phyloP scores from a whole-genome alignment of 2,797 vertebrate genomes.

The Argya squamiceps region DNA sequence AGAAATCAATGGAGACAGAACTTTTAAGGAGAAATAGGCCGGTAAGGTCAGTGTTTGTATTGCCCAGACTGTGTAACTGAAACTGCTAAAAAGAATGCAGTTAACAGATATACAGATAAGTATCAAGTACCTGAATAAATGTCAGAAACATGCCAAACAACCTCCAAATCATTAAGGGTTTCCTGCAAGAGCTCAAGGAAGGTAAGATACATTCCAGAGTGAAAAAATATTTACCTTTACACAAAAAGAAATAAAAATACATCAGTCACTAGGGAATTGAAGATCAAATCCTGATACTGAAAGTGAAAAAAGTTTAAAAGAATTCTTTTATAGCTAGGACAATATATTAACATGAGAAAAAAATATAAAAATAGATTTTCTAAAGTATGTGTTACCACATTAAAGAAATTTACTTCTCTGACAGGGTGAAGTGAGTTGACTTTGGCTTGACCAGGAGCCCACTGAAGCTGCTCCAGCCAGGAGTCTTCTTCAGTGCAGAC shows the following conservation, averaged over 20 bases:
- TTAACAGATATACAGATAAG: neutral
- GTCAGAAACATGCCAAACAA: neutral
- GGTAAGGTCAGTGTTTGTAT: neutral
- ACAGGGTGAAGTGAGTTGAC: neutral
- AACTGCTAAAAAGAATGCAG: neutral
- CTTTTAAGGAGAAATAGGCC: neutral
- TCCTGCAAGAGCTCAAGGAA: neutral
- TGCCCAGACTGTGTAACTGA: neutral
- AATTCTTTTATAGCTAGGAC: neutral
- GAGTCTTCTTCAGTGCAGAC: neutral
- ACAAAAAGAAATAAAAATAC: neutral
- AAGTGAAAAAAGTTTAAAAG: neutral
- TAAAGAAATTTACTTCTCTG: neutral
- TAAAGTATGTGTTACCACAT: neutral
- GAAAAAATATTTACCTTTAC: neutral
- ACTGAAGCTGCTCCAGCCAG: neutral
- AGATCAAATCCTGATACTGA: neutral
- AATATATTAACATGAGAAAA: neutral
- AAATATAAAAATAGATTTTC: neutral
- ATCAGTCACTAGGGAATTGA: neutral
- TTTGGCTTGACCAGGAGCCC: neutral
- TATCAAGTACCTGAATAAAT: neutral
- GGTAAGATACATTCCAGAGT: neutral
- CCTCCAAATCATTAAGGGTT: neutral
- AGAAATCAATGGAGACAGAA: neutral